These are phyloP conservation scores for Perithous albicinctus DNA, from an alignment of 2,888 invertebrate genomes.

Conservation along the genomic window DNA sequence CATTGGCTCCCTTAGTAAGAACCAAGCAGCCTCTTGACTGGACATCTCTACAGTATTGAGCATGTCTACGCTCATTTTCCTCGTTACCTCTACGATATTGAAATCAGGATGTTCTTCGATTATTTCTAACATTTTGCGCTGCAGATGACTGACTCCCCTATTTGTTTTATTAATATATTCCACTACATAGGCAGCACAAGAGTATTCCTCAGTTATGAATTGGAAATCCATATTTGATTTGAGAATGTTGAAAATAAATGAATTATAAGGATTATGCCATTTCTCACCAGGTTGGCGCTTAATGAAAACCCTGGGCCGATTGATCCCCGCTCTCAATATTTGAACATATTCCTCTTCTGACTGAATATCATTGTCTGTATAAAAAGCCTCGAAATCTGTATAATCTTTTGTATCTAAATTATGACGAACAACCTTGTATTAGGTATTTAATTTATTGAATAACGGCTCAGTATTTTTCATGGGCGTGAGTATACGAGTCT, in stretches of 20 bases:
- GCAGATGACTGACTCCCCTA: slow-evolving; percentile 72
- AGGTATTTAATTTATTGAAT: slow-evolving; percentile 42
- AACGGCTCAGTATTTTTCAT: slow-evolving; percentile 59
- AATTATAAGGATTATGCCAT: slow-evolving; percentile 71
- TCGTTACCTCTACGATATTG: slow-evolving; percentile 69
- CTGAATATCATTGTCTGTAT: neutral
- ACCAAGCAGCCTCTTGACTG: neutral
- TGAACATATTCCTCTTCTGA: slow-evolving; percentile 71
- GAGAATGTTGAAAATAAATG: slow-evolving; percentile 68
- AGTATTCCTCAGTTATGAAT: slow-evolving; percentile 68
- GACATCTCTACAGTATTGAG: neutral
- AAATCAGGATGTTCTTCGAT: slow-evolving; percentile 74
- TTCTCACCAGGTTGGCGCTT: slow-evolving; percentile 65
- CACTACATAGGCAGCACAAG: slow-evolving; percentile 70
- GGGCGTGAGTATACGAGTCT: slow-evolving; percentile 72
- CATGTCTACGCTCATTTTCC: neutral
- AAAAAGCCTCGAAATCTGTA: slow-evolving; percentile 18
- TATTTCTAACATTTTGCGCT: slow-evolving; percentile 65
- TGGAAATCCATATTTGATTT: slow-evolving; percentile 71
- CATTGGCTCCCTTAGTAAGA: neutral
- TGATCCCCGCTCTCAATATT: slow-evolving; percentile 70
- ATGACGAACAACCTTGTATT: slow-evolving; percentile 9
- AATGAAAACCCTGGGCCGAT: slow-evolving; percentile 66
- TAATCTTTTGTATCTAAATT: slow-evolving; percentile 46
- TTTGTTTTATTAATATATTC: slow-evolving; percentile 74